Evolutionary conservation across 2,113 vertebrate genomes (phyloP), one percentile per base, ranked within the genome.

Genomic region (Colistium nudipinnis): DNA sequence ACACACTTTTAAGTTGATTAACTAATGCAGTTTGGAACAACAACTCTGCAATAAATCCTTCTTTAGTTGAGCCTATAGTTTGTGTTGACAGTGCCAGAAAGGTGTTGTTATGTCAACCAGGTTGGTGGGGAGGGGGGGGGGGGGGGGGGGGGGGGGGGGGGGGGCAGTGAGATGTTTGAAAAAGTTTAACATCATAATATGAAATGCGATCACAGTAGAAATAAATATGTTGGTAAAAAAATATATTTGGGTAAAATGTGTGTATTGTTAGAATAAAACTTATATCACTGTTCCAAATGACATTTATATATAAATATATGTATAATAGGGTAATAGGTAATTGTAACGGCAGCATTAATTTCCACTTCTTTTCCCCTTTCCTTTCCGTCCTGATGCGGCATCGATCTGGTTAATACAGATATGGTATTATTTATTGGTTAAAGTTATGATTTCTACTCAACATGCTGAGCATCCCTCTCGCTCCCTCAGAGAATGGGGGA

Each of bases 11-110:
- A 47, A 52, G 19, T 49, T 64, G 47, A 74, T 41, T 69, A 54
- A 53, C 64, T 64, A 69, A 68, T 63, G 27, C 47, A 70, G 39
- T 70, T 39, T 25, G 24, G 31, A n/a, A 59, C 3, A 65, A 12
- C 22, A 36, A 48, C 19, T 19, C 6, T 12, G 38, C 14, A 24
- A 45, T 61, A 53, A 61, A 54, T 38, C 38, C 16, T 47, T 13
- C 27, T 27, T 55, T 11, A 25, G 14, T 57, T 8, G 1, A 20
- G 28, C 49, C 20, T 38, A 62, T 9, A 51, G 2, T 45, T 54
- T 61, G 31, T 54, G 55, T 30, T 64, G n/a, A 54, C 38, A 52
- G 33, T 45, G 30, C 52, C 17, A 49, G 17, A 54, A 17, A 36
- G 27, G 48, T 28, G 30, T 47, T 48, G 30, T 10, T 10, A 43